phyloP scores from a whole-genome alignment of 2,797 vertebrate species.

The Cephalopachus bancanus region DNA sequence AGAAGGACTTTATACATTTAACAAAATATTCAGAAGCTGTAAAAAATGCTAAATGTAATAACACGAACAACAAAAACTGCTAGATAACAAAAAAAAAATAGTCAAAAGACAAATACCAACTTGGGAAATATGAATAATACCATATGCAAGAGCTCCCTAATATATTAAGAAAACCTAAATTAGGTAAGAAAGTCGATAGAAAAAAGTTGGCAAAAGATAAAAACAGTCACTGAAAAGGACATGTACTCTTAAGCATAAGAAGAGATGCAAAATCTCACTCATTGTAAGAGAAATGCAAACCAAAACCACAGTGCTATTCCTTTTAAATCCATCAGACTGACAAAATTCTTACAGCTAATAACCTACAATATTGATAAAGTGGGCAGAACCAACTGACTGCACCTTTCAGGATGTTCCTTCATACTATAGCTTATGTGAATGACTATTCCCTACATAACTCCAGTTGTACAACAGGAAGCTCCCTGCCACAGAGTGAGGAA shows the following conservation, averaged over 20 bases:
- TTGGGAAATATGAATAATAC: constrained; percentile 10
- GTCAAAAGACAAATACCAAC: neutral
- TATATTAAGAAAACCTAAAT: neutral
- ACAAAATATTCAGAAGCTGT: neutral
- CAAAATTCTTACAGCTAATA: neutral
- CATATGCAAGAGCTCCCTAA: neutral
- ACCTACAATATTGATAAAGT: neutral
- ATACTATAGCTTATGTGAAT: neutral
- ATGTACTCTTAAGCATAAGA: neutral
- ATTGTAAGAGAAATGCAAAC: neutral
- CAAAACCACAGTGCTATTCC: neutral
- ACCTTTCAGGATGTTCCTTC: neutral
- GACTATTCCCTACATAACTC: neutral
- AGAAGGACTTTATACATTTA: neutral
- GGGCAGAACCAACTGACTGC: neutral
- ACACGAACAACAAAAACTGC: neutral
- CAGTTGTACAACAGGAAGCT: neutral
- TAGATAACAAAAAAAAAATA: neutral
- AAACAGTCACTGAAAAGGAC: neutral
- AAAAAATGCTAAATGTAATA: neutral
- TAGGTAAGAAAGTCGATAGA: neutral
- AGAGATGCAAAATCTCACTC: neutral
- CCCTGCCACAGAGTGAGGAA: neutral
- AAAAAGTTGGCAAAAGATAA: neutral
- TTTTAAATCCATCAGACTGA: neutral